Conservation (phyloP, 2,888 invertebrate species). For the Dicyrtoma fusca region DNA sequence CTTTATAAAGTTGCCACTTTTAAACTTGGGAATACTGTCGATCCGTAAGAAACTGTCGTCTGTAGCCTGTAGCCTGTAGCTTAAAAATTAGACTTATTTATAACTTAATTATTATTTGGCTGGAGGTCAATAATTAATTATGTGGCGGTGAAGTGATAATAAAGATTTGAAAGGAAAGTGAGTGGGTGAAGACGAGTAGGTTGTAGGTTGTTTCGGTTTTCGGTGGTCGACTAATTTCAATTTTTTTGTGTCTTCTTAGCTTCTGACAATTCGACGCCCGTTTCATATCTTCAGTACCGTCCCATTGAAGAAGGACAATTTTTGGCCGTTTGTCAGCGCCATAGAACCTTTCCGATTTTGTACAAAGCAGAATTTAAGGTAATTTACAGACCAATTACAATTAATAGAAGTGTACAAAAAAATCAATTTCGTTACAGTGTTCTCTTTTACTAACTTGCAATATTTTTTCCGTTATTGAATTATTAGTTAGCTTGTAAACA, state of each 20-base stretch:
- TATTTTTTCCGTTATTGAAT: background rate
- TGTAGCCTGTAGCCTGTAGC: too few relatives aligned
- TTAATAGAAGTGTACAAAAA: background rate
- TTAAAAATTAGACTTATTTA: too few relatives aligned
- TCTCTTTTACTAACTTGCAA: background rate
- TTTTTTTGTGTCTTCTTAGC: background rate
- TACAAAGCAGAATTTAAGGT: constrained; percentile 19
- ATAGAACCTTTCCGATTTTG: constrained; percentile 26
- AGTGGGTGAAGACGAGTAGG: background rate
- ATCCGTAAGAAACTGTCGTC: constrained; percentile 22
- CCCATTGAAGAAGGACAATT: constrained; percentile 21
- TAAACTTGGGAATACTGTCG: constrained; percentile 26
- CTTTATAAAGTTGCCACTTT: constrained; percentile 20
- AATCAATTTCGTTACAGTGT: background rate
- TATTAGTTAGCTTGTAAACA: constrained; percentile 23
- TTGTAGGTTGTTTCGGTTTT: background rate
- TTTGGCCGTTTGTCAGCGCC: background rate
- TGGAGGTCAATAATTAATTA: too few relatives aligned
- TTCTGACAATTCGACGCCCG: background rate
- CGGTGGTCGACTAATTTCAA: background rate
- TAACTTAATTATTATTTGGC: too few relatives aligned
- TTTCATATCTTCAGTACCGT: constrained; percentile 26
- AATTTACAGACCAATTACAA: background rate
- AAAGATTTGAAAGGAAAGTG: background rate
- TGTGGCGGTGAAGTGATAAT: background rate